A percentile compares a stretch with the other conserved stretches of the same genome.
phyloP scores from a whole-genome alignment of 53 echinoderm and acorn worm species.

The Arbacia lixula region DNA sequence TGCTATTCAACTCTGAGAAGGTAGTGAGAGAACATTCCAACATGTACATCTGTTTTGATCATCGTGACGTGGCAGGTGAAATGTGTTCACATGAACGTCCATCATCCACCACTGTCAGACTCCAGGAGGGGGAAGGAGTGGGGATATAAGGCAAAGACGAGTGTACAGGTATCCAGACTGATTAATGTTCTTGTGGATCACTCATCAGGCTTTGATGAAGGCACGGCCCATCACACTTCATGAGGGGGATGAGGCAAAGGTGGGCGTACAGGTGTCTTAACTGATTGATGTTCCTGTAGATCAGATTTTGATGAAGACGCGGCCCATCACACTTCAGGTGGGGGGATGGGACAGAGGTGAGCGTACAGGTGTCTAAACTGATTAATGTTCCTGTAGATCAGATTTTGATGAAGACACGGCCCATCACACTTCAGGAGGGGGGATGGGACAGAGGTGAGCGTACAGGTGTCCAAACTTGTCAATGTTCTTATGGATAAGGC shows the following conservation, averaged over 20 bases:
- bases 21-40: too few species aligned
- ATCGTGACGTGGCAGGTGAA: too few species aligned
- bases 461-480: constrained; percentile 48
- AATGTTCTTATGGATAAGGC: constrained; percentile 32
- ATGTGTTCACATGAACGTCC: too few species aligned
- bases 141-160: background rate
- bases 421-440: background rate
- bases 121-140: too few species aligned
- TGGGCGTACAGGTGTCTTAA: background rate
- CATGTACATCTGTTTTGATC: too few species aligned
- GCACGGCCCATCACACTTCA: too few species aligned
- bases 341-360: background rate
- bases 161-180: background rate
- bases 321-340: too few species aligned
- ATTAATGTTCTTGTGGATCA: background rate
- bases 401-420: too few species aligned
- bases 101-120: too few species aligned
- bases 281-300: background rate
- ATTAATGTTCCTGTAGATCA: background rate
- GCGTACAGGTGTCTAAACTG: background rate
- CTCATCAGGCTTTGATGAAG: too few species aligned
- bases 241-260: constrained; percentile 17
- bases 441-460: constrained; percentile 26
- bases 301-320: too few species aligned
- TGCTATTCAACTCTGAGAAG: too few species aligned